These are phyloP conservation scores for Chloroceryle inda DNA, from an alignment of 2,797 vertebrate species.

Conservation along the genomic window DNA sequence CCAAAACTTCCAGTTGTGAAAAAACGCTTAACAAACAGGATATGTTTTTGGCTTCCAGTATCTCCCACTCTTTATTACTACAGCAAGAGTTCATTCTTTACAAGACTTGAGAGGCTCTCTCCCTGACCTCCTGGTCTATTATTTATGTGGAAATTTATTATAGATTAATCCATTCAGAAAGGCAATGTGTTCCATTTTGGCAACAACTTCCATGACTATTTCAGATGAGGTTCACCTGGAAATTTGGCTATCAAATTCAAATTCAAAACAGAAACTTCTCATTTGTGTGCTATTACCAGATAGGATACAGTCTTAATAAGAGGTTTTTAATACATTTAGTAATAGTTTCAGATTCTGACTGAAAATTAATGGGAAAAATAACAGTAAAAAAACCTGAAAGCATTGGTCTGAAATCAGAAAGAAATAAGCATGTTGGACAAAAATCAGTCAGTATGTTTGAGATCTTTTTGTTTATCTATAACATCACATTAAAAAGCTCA, in stretches of 20 bases:
- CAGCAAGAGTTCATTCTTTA: background rate
- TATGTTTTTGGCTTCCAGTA: background rate
- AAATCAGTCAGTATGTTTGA: background rate
- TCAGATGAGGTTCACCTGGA: background rate
- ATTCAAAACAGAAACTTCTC: background rate
- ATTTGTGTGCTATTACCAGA: background rate
- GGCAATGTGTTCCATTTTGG: background rate
- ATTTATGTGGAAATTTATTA: background rate
- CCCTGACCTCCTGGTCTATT: background rate
- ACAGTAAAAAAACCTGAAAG: background rate
- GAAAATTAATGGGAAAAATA: background rate
- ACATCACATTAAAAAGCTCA: background rate
- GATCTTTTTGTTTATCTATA: background rate
- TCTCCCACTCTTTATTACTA: background rate
- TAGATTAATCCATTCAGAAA: background rate
- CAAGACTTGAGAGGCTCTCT: background rate
- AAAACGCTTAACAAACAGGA: background rate
- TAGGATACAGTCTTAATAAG: background rate
- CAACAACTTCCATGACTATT: background rate
- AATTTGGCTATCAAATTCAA: background rate
- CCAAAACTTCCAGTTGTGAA: background rate
- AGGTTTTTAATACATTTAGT: background rate
- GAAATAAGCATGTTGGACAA: background rate
- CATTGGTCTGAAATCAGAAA: background rate
- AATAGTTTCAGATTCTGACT: background rate